Evolutionary conservation across 2,888 invertebrate species (phyloP).

Genomic region (Argynnis bischoffii): DNA sequence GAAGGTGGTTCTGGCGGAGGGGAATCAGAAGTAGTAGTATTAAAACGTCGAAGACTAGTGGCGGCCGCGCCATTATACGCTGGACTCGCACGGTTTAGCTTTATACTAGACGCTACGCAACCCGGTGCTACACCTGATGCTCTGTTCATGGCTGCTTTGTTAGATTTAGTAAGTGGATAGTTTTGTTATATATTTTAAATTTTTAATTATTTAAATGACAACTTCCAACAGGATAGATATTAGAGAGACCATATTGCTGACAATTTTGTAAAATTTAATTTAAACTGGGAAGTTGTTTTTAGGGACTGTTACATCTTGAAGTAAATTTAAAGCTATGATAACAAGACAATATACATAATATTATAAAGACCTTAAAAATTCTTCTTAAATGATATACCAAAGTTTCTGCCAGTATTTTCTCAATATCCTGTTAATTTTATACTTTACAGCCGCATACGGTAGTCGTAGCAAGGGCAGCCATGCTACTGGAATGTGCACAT

Average conservation of each 20-base stretch:
- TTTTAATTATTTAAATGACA: background rate
- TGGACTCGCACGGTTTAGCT: constrained; percentile 95
- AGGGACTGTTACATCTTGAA: too few relatives aligned
- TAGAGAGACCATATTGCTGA: too few relatives aligned
- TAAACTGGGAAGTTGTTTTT: too few relatives aligned
- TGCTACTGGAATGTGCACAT: constrained; percentile 96
- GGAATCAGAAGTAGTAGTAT: constrained; percentile 93
- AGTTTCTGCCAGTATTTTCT: background rate
- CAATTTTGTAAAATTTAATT: too few relatives aligned
- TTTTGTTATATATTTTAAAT: background rate
- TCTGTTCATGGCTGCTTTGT: constrained; percentile 94
- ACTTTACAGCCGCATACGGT: constrained; percentile 93
- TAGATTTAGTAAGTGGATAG: constrained; percentile 90
- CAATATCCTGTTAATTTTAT: background rate
- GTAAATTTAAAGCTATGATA: too few relatives aligned
- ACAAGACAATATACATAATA: background rate
- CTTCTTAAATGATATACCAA: background rate
- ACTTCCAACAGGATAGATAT: too few relatives aligned
- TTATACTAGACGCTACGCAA: constrained; percentile 96
- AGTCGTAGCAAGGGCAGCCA: constrained; percentile 94
- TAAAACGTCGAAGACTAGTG: constrained; percentile 94
- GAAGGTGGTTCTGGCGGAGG: constrained; percentile 87
- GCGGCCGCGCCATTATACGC: constrained; percentile 89
- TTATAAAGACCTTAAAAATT: background rate
- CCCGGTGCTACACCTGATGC: constrained; percentile 99